phyloP scores from a whole-genome alignment of 2,113 vertebrate genomes.

The Echinops telfairi region DNA sequence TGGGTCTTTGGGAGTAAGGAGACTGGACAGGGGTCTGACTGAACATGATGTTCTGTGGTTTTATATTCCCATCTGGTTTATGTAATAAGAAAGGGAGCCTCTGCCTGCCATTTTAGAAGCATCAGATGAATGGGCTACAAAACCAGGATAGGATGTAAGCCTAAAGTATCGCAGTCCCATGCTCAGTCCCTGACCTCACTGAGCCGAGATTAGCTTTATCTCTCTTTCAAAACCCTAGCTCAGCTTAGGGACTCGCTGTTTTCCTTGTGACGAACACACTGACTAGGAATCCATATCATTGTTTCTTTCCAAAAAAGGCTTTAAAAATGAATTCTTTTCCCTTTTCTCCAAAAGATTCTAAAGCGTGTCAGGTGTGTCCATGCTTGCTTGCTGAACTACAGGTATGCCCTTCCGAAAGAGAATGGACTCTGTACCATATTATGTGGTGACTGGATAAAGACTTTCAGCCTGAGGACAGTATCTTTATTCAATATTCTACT shows the following conservation, averaged over 20 bases:
- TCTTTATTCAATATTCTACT: slow-evolving; percentile 80
- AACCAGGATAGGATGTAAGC: slow-evolving; percentile 10
- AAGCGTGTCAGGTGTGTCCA: slow-evolving; percentile 61
- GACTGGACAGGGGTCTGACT: slow-evolving; percentile 45
- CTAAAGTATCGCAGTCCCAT: not conserved
- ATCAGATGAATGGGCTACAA: slow-evolving; percentile 41
- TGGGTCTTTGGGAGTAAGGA: slow-evolving; percentile 29
- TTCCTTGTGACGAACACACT: not conserved
- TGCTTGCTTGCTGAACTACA: slow-evolving; percentile 56
- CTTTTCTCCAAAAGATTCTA: slow-evolving; percentile 44
- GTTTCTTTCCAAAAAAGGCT: not conserved
- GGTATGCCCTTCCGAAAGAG: slow-evolving; percentile 14
- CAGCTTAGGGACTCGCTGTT: not conserved
- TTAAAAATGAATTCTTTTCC: not conserved
- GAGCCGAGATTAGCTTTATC: not conserved
- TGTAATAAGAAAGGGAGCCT: slow-evolving; percentile 37
- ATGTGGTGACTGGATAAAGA: slow-evolving; percentile 64
- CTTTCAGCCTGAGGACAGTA: slow-evolving; percentile 69
- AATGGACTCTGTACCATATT: slow-evolving; percentile 48
- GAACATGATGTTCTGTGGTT: slow-evolving; percentile 55
- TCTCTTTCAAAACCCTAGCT: not conserved
- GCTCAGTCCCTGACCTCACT: not conserved
- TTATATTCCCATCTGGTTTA: slow-evolving; percentile 43
- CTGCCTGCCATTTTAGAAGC: slow-evolving; percentile 55
- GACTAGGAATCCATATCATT: not conserved